Percentiles rank a stretch among this genome's conserved stretches.
phyloP scores from a whole-genome alignment of 2,113 vertebrate genomes.

The Gymnarchus niloticus region DNA sequence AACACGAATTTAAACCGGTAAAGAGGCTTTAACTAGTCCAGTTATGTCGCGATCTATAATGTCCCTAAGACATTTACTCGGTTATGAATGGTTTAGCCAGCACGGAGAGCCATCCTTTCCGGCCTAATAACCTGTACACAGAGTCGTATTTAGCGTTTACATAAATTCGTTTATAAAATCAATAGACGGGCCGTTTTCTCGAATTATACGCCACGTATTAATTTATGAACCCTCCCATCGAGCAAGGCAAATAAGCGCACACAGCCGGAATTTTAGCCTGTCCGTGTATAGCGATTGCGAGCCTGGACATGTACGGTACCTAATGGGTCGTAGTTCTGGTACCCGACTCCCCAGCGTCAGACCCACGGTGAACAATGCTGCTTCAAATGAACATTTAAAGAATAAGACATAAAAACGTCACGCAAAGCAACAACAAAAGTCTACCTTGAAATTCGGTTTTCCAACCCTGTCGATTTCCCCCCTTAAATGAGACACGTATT shows the following conservation, averaged over 20 bases:
- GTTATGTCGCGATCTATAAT: slow-evolving; percentile 6
- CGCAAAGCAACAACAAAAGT: not conserved
- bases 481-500: not conserved
- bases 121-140: not conserved
- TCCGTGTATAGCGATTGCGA: not conserved
- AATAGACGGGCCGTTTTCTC: not conserved
- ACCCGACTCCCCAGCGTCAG: not conserved
- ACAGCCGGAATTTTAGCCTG: not conserved
- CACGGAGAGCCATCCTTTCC: not conserved
- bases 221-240: not conserved
- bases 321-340: not conserved
- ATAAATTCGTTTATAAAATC: not conserved
- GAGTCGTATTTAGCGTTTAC: not conserved
- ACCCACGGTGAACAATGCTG: not conserved
- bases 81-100: not conserved
- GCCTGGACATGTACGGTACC: not conserved
- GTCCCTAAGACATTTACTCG: too few relatives aligned
- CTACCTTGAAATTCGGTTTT: not conserved
- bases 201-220: not conserved
- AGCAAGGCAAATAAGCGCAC: not conserved
- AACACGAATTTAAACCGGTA: not conserved
- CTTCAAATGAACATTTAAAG: not conserved
- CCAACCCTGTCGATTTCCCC: not conserved
- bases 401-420: not conserved
- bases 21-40: slow-evolving; percentile 1